A percentile compares a stretch with the other conserved stretches of the same genome.
phyloP scores from a whole-genome alignment of 1,140 invertebrate species.

The Pseudoatta argentina region DNA sequence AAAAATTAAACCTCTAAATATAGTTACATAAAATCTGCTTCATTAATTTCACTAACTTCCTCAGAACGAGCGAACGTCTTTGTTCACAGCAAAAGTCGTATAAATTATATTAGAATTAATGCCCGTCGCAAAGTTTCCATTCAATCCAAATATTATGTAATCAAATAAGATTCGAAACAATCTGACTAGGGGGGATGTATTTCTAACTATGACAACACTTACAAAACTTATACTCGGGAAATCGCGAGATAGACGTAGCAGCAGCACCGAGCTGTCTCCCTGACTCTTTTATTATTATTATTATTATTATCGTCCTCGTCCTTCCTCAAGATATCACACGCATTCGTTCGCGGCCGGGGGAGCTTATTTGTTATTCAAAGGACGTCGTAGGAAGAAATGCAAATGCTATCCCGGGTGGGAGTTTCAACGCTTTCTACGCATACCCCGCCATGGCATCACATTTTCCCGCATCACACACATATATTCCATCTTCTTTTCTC shows the following conservation, averaged over 20 bases:
- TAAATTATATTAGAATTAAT: constrained; percentile 12
- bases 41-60: neutral
- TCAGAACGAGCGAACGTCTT: neutral
- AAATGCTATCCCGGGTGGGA: constrained; percentile 48
- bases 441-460: constrained; percentile 23
- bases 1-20: neutral
- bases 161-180: constrained; percentile 36
- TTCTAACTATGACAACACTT: constrained; percentile 21
- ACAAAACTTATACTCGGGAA: neutral
- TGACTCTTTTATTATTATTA: constrained; percentile 43
- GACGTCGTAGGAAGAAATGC: constrained; percentile 62
- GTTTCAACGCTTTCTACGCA: constrained; percentile 51
- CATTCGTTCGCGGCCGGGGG: constrained; percentile 49
- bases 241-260: constrained; percentile 13
- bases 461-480: constrained; percentile 41
- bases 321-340: constrained; percentile 61
- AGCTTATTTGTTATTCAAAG: constrained; percentile 64
- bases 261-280: constrained; percentile 19
- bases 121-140: neutral
- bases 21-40: neutral
- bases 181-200: constrained; percentile 11
- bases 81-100: constrained; percentile 2
- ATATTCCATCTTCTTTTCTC: constrained; percentile 36
- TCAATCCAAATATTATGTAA: constrained; percentile 30
- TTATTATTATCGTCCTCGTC: constrained; percentile 52